phyloP scores from a whole-genome alignment of 2,888 invertebrate genomes.

The Idaea straminata region DNA sequence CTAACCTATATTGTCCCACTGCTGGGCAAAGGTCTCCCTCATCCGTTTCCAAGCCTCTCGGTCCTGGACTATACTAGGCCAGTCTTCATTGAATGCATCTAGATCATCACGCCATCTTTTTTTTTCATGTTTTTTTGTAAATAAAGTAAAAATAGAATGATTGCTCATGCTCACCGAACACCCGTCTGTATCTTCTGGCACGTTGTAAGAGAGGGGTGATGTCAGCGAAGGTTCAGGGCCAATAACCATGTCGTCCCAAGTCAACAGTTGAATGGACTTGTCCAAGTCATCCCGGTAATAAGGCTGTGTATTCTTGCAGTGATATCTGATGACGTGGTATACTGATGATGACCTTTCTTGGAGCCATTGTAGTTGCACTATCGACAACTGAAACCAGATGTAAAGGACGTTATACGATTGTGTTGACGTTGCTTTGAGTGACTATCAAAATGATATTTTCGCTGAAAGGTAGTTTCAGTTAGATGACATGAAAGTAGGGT shows the following conservation, averaged over 20 bases:
- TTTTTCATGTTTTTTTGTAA: no score
- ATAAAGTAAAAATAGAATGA: neutral
- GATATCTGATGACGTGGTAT: conserved; percentile 14
- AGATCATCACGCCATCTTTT: no score
- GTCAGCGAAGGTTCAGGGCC: conserved; percentile 13
- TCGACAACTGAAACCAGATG: neutral
- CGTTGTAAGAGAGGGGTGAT: conserved; percentile 10
- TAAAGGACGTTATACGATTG: no score
- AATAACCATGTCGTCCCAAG: conserved; percentile 16
- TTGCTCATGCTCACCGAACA: conserved; percentile 13
- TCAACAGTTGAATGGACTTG: conserved; percentile 10
- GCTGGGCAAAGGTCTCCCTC: no score
- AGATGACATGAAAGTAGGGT: no score
- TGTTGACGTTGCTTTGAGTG: no score
- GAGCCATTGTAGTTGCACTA: neutral
- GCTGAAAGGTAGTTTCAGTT: no score
- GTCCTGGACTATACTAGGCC: no score
- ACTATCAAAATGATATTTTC: neutral
- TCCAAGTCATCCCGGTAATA: conserved; percentile 9
- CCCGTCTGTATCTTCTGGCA: neutral
- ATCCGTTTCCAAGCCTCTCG: no score
- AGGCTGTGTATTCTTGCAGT: conserved; percentile 12
- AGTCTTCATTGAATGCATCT: no score
- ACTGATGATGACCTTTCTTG: conserved; percentile 6
- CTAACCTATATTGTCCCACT: no score